Percentiles rank a stretch among this genome's conserved stretches.
phyloP scores from a whole-genome alignment of 2,888 invertebrate genomes.

The Thereva nobilitata region DNA sequence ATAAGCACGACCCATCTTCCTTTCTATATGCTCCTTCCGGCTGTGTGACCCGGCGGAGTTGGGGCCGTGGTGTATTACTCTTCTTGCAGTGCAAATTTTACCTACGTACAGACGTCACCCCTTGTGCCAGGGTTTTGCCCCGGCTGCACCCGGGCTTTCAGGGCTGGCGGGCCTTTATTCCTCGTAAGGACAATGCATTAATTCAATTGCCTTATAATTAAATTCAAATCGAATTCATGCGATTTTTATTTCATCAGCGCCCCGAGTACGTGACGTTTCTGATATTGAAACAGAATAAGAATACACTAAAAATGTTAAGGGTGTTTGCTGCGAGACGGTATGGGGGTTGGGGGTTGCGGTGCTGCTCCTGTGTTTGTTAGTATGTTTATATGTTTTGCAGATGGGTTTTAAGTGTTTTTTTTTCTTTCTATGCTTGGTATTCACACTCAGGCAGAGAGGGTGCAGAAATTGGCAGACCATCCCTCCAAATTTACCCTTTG shows the following conservation, averaged over 20 bases:
- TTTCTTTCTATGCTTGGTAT: conserved; percentile 2
- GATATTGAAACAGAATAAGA: conserved; percentile 9
- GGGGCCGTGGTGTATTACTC: not conserved
- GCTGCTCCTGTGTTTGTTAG: conserved; percentile 1
- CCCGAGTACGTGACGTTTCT: conserved; percentile 43
- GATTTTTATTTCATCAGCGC: conserved; percentile 45
- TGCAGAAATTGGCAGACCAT: conserved; percentile 13
- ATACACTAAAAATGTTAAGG: conserved; percentile 2
- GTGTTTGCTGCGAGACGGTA: not conserved
- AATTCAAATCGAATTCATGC: conserved; percentile 48
- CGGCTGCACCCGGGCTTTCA: not conserved
- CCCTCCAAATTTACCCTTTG: conserved; percentile 16
- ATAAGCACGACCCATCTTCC: not conserved
- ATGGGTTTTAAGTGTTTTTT: not conserved
- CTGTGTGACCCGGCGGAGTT: not conserved
- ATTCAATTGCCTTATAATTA: conserved; percentile 48
- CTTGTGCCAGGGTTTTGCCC: conserved; percentile 8
- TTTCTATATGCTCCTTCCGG: not conserved
- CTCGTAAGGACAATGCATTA: conserved; percentile 43
- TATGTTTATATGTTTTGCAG: conserved; percentile 3
- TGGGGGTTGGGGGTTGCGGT: not conserved
- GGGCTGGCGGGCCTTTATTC: conserved; percentile 6
- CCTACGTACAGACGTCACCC: conserved; percentile 11
- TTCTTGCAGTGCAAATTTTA: conserved; percentile 5
- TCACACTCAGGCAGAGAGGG: conserved; percentile 4